phyloP scores from a whole-genome alignment of 1,140 invertebrate species.

The Maconellicoccus hirsutus region DNA sequence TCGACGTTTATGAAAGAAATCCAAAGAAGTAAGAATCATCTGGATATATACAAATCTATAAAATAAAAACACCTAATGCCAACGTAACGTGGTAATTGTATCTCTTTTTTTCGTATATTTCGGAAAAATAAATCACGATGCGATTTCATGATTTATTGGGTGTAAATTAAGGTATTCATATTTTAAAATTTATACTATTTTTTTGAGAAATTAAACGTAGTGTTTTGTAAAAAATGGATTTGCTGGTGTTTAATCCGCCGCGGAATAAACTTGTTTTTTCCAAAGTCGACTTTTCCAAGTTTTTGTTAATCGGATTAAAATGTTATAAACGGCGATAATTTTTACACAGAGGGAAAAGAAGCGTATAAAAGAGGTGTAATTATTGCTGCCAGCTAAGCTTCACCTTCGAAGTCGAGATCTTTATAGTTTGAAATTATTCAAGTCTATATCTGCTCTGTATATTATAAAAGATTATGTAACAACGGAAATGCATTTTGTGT shows the following conservation, averaged over 20 bases:
- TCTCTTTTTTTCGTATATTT: not conserved
- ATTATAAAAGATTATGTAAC: too few relatives aligned
- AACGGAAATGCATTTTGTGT: too few relatives aligned
- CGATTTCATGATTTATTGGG: not conserved
- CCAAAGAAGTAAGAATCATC: not conserved
- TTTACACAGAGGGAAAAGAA: not conserved
- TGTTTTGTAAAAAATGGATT: not conserved
- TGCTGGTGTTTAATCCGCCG: not conserved
- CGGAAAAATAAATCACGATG: not conserved
- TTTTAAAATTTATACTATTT: not conserved
- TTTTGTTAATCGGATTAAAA: not conserved
- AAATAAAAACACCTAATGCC: not conserved
- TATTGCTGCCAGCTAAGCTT: not conserved
- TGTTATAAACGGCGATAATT: not conserved
- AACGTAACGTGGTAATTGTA: not conserved
- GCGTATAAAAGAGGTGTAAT: slow-evolving; percentile 1
- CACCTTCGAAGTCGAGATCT: not conserved
- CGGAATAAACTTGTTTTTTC: not conserved
- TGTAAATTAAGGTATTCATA: not conserved
- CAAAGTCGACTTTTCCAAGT: not conserved
- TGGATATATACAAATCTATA: not conserved
- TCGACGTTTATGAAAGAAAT: too few relatives aligned
- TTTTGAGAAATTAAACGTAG: not conserved
- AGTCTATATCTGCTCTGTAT: too few relatives aligned
- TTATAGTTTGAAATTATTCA: not conserved